Conservation (phyloP, 2,113 vertebrate species). For the Cyanoramphus novaezelandiae region DNA sequence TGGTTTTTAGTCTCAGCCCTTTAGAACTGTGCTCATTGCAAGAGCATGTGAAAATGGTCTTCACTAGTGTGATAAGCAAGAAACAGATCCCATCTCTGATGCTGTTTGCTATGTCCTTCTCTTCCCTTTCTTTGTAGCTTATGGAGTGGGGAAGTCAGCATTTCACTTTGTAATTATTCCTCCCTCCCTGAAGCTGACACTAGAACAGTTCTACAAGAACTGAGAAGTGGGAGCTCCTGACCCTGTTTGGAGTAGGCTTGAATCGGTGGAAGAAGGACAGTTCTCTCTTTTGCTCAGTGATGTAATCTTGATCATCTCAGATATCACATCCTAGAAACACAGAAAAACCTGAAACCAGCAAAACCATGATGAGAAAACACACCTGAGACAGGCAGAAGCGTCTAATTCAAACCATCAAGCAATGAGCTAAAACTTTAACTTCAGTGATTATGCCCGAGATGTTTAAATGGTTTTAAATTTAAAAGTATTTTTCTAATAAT, state of each 20-base stretch:
- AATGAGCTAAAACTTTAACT: slow-evolving; percentile 10
- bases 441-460: slow-evolving; percentile 31
- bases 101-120: not conserved
- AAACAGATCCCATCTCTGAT: not conserved
- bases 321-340: not conserved
- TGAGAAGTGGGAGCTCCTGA: not conserved
- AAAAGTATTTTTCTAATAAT: slow-evolving; percentile 73
- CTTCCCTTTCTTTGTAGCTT: not conserved
- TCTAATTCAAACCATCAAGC: not conserved
- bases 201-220: not conserved
- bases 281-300: not conserved
- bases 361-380: not conserved
- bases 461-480: slow-evolving; percentile 67
- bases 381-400: not conserved
- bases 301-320: not conserved
- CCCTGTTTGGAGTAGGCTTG: not conserved
- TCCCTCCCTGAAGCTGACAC: not conserved
- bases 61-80: not conserved
- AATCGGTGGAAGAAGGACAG: not conserved
- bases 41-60: not conserved
- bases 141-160: not conserved
- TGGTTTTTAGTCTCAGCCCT: not conserved
- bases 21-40: not conserved
- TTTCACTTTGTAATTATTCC: not conserved
- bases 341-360: not conserved